phyloP scores from a whole-genome alignment of 1,140 invertebrate genomes.

The Dufourea novaeangliae region DNA sequence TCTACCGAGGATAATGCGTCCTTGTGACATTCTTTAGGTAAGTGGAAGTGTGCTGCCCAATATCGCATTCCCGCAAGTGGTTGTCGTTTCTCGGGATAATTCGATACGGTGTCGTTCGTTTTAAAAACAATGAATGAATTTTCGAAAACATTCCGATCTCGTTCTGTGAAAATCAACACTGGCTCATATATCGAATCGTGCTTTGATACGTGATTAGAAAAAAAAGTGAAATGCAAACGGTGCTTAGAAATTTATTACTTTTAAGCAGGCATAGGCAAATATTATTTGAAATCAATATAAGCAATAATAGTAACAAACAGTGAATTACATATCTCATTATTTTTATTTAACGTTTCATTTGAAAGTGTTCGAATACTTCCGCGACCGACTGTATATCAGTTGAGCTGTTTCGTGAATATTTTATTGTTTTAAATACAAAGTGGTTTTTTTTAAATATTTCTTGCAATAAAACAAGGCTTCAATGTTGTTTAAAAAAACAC shows the following conservation, averaged over 20 bases:
- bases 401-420: too few species aligned
- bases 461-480: too few species aligned
- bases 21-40: slow-evolving; percentile 38
- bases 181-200: neutral
- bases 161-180: neutral
- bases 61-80: neutral
- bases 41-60: slow-evolving; percentile 24
- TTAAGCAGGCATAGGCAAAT: too few species aligned
- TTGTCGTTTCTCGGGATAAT: neutral
- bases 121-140: neutral
- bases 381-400: too few species aligned
- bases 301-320: too few species aligned
- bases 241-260: neutral
- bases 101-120: neutral
- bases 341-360: too few species aligned
- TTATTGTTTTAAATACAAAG: too few species aligned
- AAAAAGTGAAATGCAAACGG: neutral
- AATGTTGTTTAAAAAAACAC: too few species aligned
- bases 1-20: slow-evolving; percentile 52
- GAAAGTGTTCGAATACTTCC: too few species aligned
- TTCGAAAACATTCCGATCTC: neutral
- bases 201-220: neutral
- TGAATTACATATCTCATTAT: too few species aligned
- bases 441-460: too few species aligned
- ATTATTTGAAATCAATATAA: too few species aligned